Base-by-base conservation (phyloP, 2,797 vertebrate genomes). In the Ara ararauna region DNA sequence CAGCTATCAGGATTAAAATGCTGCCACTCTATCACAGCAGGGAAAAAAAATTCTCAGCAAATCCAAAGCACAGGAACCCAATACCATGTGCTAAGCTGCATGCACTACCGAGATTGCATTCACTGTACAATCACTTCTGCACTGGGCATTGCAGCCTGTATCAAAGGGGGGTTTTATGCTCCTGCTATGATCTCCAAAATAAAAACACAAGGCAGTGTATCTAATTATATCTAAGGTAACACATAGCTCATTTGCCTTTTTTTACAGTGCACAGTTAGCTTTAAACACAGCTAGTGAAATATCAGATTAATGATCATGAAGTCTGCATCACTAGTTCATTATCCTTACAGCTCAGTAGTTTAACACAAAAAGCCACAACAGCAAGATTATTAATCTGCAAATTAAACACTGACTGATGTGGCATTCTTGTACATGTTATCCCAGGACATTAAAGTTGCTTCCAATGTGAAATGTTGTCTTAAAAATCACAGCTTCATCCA, bases 331-430 rank as follows among this genome's bases (percentile, higher is more conserved):
- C 61, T 77, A 91, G 85, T 30, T 90, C 82, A 86, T 91, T 88
- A 81, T 2, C 26, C 75, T 86, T 70, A 86, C 85, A 92, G 92
- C 77, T 73, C 85, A 92, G 76, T 13, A 73, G 85, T 32, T 86
- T 48, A 87, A 90, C 48, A 92, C 73, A 95, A 93, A 90, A 79
- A 93, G 86, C 38, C 47, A 34, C 16, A 90, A 84, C 62, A 91
- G 66, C 61, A 86, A 85, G 34, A 58, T 75, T 89, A 83, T 92
- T 75, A 54, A 91, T 92, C 81, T 80, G 58, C 73, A 96, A 91
- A 92, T 95, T 88, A 93, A 96, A 95, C 91, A 96, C n/a, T n/a
- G 50, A 95, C 81, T 91, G 89, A 83, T 92, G 73, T 60, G 66
- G 89, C 87, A 89, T 90, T 94, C 81, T 54, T 83, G 58, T 83